A percentile compares a stretch with the other conserved stretches of the same genome.
Evolutionary conservation across 2,888 invertebrate species (phyloP).

Genomic region (Tigriopus californicus): DNA sequence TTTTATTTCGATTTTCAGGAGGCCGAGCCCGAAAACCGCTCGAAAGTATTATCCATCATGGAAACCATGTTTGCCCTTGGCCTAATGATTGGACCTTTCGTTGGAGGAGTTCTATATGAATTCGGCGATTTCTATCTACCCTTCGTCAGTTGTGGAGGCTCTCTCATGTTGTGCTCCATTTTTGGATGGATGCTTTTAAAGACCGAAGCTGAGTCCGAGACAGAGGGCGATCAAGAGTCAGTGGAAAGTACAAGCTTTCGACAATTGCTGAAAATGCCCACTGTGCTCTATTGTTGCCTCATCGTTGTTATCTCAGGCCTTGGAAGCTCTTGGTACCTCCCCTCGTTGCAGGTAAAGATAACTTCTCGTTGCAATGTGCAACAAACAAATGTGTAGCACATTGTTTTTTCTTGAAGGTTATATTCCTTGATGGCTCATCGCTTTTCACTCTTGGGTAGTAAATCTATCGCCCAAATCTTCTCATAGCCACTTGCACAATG

Average conservation of each 20-base stretch:
- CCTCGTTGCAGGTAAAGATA: not conserved
- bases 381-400: no score
- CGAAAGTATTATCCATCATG: slow-evolving; percentile 23
- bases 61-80: slow-evolving; percentile 29
- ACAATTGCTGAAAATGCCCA: slow-evolving; percentile 4
- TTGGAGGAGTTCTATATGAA: slow-evolving; percentile 23
- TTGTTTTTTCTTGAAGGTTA: no score
- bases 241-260: not conserved
- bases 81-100: slow-evolving; percentile 28
- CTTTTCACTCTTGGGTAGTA: no score
- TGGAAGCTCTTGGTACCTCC: slow-evolving; percentile 7
- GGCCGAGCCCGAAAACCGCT: not conserved
- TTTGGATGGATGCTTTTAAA: not conserved
- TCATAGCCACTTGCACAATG: no score
- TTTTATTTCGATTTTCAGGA: slow-evolving; percentile 22
- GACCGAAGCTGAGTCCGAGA: not conserved
- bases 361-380: no score
- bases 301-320: not conserved
- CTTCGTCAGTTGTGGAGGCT: slow-evolving; percentile 8
- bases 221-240: not conserved
- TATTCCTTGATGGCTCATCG: no score
- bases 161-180: not conserved
- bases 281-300: not conserved
- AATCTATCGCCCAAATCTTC: no score
- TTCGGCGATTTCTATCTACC: slow-evolving; percentile 12